Evolutionary conservation across 2,888 invertebrate species (phyloP).

Genomic region (Meliscaeva auricollis): DNA sequence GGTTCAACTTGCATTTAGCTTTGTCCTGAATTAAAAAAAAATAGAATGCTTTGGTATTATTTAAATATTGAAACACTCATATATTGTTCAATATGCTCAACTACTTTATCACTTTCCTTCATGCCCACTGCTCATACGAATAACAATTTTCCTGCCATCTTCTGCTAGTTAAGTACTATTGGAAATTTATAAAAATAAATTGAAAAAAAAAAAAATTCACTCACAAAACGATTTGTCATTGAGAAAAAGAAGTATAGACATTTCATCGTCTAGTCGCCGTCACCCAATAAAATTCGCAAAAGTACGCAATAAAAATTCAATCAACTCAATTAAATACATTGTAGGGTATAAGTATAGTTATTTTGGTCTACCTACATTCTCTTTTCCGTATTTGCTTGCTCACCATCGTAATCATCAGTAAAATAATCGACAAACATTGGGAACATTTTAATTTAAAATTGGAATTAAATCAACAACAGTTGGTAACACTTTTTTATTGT

Average conservation of each 20-base stretch:
- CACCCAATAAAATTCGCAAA: slow-evolving; percentile 57
- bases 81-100: too few relatives aligned
- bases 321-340: slow-evolving; percentile 49
- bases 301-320: slow-evolving; percentile 55
- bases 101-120: too few relatives aligned
- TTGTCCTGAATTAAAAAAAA: too few relatives aligned
- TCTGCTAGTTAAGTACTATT: background rate
- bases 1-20: too few relatives aligned
- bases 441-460: background rate
- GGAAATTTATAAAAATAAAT: slow-evolving; percentile 1
- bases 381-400: slow-evolving; percentile 44
- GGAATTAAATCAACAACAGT: background rate
- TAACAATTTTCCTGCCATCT: too few relatives aligned
- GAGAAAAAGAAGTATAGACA: slow-evolving; percentile 10
- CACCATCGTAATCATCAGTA: slow-evolving; percentile 1
- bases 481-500: background rate
- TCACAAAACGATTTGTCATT: slow-evolving; percentile 34
- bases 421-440: slow-evolving; percentile 14
- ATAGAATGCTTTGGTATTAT: too few relatives aligned
- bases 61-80: too few relatives aligned
- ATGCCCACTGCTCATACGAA: too few relatives aligned
- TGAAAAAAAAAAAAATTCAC: slow-evolving; percentile 3
- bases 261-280: slow-evolving; percentile 37
- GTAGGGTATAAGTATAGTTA: slow-evolving; percentile 1
- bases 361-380: slow-evolving; percentile 41